Evolutionary conservation across 2,797 vertebrate species (phyloP), one percentile per base, ranked within the genome.

Genomic region (Lagorchestes hirsutus): DNA sequence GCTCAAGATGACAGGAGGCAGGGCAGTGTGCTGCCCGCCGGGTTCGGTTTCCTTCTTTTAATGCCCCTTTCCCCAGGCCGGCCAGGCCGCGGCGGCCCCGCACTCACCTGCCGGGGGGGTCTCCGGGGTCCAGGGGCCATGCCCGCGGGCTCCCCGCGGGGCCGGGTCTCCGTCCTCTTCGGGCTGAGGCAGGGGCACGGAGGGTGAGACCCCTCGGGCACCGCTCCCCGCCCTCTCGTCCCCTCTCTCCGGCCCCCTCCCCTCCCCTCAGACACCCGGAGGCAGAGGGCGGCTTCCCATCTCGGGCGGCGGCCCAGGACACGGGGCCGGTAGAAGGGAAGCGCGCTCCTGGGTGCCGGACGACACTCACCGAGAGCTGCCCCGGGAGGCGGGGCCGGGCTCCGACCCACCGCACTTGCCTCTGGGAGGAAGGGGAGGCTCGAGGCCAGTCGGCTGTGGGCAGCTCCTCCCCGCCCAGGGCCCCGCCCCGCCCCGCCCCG

Each of bases 371-470:
- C 34, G 0, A 34, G 34, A n/a, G 13, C 13, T 67, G 34, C 4
- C 1, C 16, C 4, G 14, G 34, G 14, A 34, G 14, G 62, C 16
- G 34, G 9, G 10, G 28, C 28, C 5, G 28, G 24, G 24, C 24
- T 28, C 56, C 2, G 56, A 13, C 56, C 24, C 57, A 13, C 55
- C 55, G 50, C 50, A 50, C 50, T 50, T 5, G 50, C 5, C 52
- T 52, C 52, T 0, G 59, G 31, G 12, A 62, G 5, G 31, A 62
- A 62, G 31, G 4, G 31, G 14, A 16, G 4, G 31, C 0, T 62
- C 59, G 0, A 13, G 4, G 13, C 13, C 4, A 13, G 10, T 4
- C 1, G 0, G 2, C 57, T n/a, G 5, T 5, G 34, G 34, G 31
- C 12, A 4, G 34, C 14, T 2, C 1, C 31, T 67, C 13, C 59